Evolutionary conservation across 2,888 invertebrate species (phyloP), one percentile per base, ranked within the genome.

Genomic region (Drosophila ustulata): DNA sequence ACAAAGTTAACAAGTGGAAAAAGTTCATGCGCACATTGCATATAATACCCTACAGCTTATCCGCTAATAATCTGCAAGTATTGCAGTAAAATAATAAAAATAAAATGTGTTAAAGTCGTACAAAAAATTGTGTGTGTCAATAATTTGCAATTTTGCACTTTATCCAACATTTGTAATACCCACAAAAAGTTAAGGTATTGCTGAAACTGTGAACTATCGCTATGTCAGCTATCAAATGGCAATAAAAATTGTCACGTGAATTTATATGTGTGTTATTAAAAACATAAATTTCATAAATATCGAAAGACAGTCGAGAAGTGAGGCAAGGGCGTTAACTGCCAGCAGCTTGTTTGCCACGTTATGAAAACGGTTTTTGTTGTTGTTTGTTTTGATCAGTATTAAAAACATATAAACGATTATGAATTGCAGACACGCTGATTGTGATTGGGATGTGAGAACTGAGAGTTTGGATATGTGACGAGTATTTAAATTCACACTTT

Each of bases 331-430:
- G 62, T 62, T 64, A 61, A 53, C 52, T 50, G 59, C 53, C 46
- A 58, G 45, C 67, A 65, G 68, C 50, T 78, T 78, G 53, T 23
- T 11, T 28, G 28, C 13, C 43, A 76, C 41, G 46, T n/a, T 28
- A 23, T 49, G 37, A 9, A 46, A 45, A 41, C 2, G 0, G 13
- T 28, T 34, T 58, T 37, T 55, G 51, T 58, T 47, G 30, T 41
- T 6, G 28, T 13, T 23, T 45, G 8, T 34, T 49, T 52, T 18
- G 34, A 61, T 46, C 41, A 55, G 32, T 41, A 64, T 65, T 67
- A 58, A 68, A 78, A 50, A 61, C 34, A 8, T 43, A 58, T 72
- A 50, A 78, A 11, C 62, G 62, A 28, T 66, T 77, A 32, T 46
- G 25, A 61, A 67, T 64, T 28, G 61, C 41, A 39, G 26, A 3